These are phyloP conservation scores for Sinhomidia bicolor DNA, from an alignment of 2,888 invertebrate species.

Conservation along the genomic window DNA sequence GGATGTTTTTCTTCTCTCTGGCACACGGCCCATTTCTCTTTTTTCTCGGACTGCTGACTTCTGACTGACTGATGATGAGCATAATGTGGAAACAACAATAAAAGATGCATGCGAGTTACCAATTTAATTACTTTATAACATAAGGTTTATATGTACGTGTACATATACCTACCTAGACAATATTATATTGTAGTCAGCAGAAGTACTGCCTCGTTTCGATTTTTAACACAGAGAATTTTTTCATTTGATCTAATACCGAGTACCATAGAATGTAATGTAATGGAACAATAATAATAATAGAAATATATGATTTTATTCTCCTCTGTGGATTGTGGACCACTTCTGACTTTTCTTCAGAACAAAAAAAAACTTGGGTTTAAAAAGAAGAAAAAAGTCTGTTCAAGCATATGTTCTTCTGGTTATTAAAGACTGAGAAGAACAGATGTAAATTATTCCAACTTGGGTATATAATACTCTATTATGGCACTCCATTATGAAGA, in stretches of 20 bases:
- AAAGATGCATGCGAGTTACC: not conserved
- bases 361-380: not conserved
- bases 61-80: constrained; percentile 12
- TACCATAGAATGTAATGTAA: not conserved
- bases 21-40: constrained; percentile 59
- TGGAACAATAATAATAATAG: not conserved
- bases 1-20: constrained; percentile 31
- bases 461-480: constrained; percentile 14
- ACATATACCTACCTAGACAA: not conserved
- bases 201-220: constrained; percentile 19
- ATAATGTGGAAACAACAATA: not conserved
- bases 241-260: not conserved
- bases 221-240: not conserved
- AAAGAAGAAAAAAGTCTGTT: not conserved
- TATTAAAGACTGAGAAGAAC: not conserved
- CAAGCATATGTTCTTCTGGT: constrained; percentile 29
- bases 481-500: constrained; percentile 23
- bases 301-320: constrained; percentile 1
- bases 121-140: constrained; percentile 40
- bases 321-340: constrained; percentile 38
- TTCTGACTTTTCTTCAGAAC: constrained; percentile 43
- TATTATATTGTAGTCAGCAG: no score
- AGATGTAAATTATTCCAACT: constrained; percentile 52
- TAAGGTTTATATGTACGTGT: not conserved
- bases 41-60: constrained; percentile 11